Evolutionary conservation across 2,888 invertebrate genomes (phyloP), one percentile per base, ranked within the genome.

Genomic region (Ligdia adustata): DNA sequence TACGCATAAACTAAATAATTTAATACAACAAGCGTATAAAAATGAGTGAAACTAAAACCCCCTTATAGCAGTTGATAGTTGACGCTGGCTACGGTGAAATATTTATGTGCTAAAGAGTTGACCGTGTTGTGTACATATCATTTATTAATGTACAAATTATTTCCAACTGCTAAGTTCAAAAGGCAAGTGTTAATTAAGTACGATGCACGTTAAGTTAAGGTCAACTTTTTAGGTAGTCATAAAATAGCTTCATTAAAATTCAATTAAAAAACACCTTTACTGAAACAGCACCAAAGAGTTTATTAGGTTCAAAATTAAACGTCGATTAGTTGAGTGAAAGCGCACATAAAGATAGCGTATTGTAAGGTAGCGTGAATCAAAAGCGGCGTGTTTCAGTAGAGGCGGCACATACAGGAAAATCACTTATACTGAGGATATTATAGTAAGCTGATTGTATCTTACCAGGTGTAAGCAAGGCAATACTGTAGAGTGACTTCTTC

Each of bases 401-500:
- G 84, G 83, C 73, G n/a, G 57, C 28, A 60, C 64, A 72, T 75
- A 82, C 75, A 83, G 82, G 83, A 83, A 42, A 78, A 82, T 84
- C 79, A 87, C 84, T 88, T 88, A 88, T 79, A 87, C 80, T 83
- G 77, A 88, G 87, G 87, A 84, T 84, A 87, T 87, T 84, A 86
- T 75, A 89, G 84, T 84, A 90, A 90, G 89, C 89, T 86, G 85
- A 85, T 84, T 82, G 79, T 86, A 85, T 90, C 89, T 90, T 90
- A 90, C 89, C 89, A 74, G 88, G 87, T 89, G 87, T 88, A 90
- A 90, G 89, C 89, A 89, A 89, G 86, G 83, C 88, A 88, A 81
- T 88, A 88, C 88, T 88, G 89, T 83, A 83, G 88, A 84, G 87
- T 90, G 89, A 88, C 89, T 84, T 88, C 89, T 88, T 90, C 89